Conservation (phyloP, 2,113 vertebrate genomes). For the sheep (Ovis aries) region DNA sequence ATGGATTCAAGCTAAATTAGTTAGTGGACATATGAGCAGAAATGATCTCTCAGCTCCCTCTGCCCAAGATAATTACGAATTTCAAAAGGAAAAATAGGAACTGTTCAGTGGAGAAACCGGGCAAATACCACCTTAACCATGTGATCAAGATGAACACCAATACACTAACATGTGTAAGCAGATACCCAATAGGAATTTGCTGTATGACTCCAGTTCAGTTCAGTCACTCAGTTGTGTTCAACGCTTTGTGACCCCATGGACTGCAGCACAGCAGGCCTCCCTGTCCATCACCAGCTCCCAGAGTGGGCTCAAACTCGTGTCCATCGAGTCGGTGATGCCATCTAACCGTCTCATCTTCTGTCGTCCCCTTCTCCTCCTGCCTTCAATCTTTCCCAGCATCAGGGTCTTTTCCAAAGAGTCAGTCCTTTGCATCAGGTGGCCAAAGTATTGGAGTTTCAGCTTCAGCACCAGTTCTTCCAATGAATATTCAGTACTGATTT, state of each 20-base stretch:
- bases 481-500: background rate
- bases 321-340: background rate
- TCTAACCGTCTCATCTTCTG: background rate
- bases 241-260: rapidly evolving
- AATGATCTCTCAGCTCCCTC: background rate
- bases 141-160: background rate
- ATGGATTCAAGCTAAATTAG: background rate
- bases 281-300: background rate
- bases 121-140: background rate
- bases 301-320: background rate
- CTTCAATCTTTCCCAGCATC: background rate
- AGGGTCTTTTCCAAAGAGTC: background rate
- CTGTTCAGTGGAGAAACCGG: background rate
- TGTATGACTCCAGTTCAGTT: background rate
- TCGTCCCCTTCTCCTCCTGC: background rate
- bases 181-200: background rate
- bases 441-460: background rate
- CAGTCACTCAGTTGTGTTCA: background rate
- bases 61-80: background rate
- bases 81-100: background rate
- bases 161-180: background rate
- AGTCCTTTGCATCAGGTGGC: background rate
- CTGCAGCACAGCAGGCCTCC: background rate
- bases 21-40: background rate
- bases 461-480: background rate